Evolutionary conservation across 2,888 invertebrate genomes (phyloP), one percentile per base, ranked within the genome.

Genomic region (Nasonia oneida): DNA sequence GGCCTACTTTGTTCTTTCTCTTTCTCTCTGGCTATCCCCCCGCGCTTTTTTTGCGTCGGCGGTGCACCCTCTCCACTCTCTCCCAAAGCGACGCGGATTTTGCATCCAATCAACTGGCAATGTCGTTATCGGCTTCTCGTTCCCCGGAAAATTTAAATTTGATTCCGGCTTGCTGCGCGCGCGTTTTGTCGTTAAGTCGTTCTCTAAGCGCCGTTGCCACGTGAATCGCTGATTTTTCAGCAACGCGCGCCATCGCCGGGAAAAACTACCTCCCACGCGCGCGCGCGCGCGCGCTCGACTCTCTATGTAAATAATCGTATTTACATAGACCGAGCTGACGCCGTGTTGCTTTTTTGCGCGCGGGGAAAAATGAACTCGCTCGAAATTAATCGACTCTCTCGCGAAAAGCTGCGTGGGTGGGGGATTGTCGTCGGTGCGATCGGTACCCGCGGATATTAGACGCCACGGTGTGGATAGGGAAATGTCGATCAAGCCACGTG

Each of bases 51-150:
- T 57, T 29, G 42, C 73, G 37, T 42, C 37, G 70, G 42, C 71
- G 57, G n/a, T 61, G 23, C 33, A 57, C 64, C 70, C 70, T 78
- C 50, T 42, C 29, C 18, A n/a, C 10, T 4, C 29, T 53, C 67
- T 71, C 71, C 74, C 79, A 80, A 74, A 80, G 67, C 84, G 57
- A 50, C 77, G 81, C 76, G 71, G 81, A 85, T 85, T 85, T 85
- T 81, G 85, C 85, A 85, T 85, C 85, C 85, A 85, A 85, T 85
- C 85, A 85, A 85, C 85, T 85, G 29, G 85, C 81, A 85, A 85
- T 85, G 77, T 85, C 85, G 85, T 85, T 85, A 85, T 85, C 85
- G 77, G 67, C 85, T 85, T 85, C 71, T 81, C 84, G 61, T 67
- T 71, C 33, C 33, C 84, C 33, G 75, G 84, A 79, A 83, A 79